Percentiles rank a stretch among this genome's conserved stretches.
phyloP scores from a whole-genome alignment of 2,888 invertebrate genomes.

The Caenorhabditis sp. region DNA sequence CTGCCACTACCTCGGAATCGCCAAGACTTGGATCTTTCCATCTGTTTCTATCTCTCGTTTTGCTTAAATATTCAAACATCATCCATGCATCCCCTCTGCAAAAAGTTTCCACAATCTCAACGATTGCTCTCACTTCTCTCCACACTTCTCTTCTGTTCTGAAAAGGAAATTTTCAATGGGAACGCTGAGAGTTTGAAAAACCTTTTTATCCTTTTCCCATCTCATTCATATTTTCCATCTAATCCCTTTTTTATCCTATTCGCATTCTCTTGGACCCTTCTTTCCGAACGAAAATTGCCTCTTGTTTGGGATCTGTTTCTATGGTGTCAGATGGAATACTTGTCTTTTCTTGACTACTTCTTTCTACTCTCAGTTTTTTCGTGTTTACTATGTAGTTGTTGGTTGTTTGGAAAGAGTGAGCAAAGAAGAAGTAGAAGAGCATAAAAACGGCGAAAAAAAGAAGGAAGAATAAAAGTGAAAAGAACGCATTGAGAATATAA shows the following conservation, averaged over 20 bases:
- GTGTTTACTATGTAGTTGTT: conserved; percentile 40
- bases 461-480: conserved; percentile 22
- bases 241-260: conserved; percentile 4
- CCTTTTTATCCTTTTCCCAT: not conserved
- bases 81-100: conserved; percentile 6
- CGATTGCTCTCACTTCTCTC: not conserved
- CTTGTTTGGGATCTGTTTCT: conserved; percentile 54
- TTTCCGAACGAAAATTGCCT: not conserved
- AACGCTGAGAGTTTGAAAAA: not conserved
- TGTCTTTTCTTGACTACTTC: not conserved
- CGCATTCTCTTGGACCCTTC: not conserved
- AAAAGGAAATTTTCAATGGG: not conserved
- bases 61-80: conserved; percentile 20
- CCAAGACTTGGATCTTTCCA: too few relatives aligned
- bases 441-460: conserved; percentile 26
- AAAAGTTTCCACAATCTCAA: not conserved
- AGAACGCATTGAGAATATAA: conserved; percentile 30
- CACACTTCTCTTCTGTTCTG: not conserved
- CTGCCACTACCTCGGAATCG: too few relatives aligned
- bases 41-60: not conserved
- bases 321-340: conserved; percentile 34
- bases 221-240: not conserved
- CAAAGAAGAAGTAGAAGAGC: conserved; percentile 5
- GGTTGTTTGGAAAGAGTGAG: conserved; percentile 17
- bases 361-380: not conserved